These are phyloP conservation scores for Polypterus senegalus DNA, from an alignment of 2,113 vertebrate genomes.

Conservation along the genomic window DNA sequence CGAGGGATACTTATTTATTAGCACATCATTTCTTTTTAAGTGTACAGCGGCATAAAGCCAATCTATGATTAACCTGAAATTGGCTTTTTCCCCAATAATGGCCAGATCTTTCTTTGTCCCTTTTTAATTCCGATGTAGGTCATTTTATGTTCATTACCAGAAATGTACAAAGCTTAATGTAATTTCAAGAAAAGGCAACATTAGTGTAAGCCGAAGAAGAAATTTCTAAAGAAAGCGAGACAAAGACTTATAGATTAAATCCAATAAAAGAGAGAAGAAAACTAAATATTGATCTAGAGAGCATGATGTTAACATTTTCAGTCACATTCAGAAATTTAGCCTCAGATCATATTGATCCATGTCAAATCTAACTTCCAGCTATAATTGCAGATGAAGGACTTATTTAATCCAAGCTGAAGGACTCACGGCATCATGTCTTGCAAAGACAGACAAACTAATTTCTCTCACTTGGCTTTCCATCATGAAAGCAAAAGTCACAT, in stretches of 20 bases:
- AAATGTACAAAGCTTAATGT: constrained; percentile 61
- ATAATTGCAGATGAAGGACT: constrained; percentile 67
- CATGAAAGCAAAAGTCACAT: constrained; percentile 66
- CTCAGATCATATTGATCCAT: constrained; percentile 82
- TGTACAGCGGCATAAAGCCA: constrained; percentile 58
- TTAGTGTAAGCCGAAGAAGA: constrained; percentile 41
- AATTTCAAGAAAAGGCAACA: constrained; percentile 48
- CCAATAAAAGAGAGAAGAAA: constrained; percentile 67
- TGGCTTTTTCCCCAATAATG: constrained; percentile 48
- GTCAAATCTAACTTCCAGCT: constrained; percentile 92
- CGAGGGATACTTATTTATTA: constrained; percentile 60
- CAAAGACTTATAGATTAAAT: constrained; percentile 95
- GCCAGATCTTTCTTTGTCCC: constrained; percentile 45
- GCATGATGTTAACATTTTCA: constrained; percentile 81
- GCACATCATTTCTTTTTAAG: constrained; percentile 57
- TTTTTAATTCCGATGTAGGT: constrained; percentile 71
- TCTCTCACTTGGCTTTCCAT: constrained; percentile 42
- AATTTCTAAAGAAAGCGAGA: constrained; percentile 70
- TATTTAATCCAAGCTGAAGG: constrained; percentile 76
- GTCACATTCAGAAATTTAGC: constrained; percentile 82
- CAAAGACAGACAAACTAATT: constrained; percentile 49
- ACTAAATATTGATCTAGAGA: constrained; percentile 83
- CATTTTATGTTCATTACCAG: constrained; percentile 66
- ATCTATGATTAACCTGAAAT: constrained; percentile 68
- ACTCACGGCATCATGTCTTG: constrained; percentile 43